Percentiles rank a stretch among this genome's conserved stretches.
These are phyloP conservation scores for Phyllotis vaccarum DNA, from an alignment of 2,797 vertebrate genomes.

Conservation along the genomic window DNA sequence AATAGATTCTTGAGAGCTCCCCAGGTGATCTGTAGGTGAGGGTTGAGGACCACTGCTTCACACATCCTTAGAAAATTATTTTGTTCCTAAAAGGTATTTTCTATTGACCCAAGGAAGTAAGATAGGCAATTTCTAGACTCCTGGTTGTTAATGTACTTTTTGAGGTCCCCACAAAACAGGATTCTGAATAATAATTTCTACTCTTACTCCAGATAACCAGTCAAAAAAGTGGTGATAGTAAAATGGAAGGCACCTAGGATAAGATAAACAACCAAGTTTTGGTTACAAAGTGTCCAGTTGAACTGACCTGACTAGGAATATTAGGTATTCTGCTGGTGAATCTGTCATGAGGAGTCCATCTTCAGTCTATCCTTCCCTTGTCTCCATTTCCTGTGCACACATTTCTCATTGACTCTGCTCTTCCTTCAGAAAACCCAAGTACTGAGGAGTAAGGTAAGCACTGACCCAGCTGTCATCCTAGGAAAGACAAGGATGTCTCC, in stretches of 20 bases:
- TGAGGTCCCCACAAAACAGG: neutral
- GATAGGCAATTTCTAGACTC: neutral
- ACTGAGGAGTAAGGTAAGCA: neutral
- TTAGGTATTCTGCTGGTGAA: neutral
- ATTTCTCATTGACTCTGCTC: neutral
- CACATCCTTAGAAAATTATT: slow-evolving; percentile 41
- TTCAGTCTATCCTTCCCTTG: neutral
- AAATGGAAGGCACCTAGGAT: neutral
- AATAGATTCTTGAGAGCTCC: neutral
- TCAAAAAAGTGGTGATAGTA: slow-evolving; percentile 23
- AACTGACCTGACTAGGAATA: neutral
- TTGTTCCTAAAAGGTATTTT: slow-evolving; percentile 40
- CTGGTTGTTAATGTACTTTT: slow-evolving; percentile 36
- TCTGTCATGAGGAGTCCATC: neutral
- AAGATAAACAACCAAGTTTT: neutral
- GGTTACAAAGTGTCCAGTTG: neutral
- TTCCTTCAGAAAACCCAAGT: neutral
- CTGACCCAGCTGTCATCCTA: neutral
- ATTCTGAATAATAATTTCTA: slow-evolving; percentile 51
- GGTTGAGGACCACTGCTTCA: neutral
- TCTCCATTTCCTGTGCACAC: neutral
- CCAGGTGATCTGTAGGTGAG: neutral
- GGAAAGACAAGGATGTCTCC: slow-evolving; percentile 37
- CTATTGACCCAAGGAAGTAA: slow-evolving; percentile 38
- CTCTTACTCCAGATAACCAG: slow-evolving; percentile 27